These are phyloP conservation scores for Gastracanthus pulcherrimus DNA, from an alignment of 2,888 invertebrate species.

Conservation along the genomic window DNA sequence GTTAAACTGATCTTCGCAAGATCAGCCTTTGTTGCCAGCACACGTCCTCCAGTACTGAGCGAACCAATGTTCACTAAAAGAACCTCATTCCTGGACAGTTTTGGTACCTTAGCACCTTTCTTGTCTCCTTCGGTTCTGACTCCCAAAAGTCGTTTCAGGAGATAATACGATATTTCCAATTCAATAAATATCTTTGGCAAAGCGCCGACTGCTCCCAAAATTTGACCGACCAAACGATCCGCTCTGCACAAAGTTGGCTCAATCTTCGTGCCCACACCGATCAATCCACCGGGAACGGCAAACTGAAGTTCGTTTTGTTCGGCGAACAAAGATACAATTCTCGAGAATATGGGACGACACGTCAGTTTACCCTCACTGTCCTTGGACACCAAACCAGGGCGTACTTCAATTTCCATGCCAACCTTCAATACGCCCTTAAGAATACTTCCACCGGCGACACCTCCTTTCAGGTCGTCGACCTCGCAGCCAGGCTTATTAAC, in stretches of 20 bases:
- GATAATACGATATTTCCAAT: conserved; percentile 98
- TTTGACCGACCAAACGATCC: conserved; percentile 96
- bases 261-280: conserved; percentile 99
- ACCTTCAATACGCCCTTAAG: conserved; percentile 96
- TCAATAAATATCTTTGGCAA: conserved; percentile 98
- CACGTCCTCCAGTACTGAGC: conserved; percentile 97
- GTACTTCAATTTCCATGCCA: conserved; percentile 99
- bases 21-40: conserved; percentile 96
- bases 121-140: conserved; percentile 99
- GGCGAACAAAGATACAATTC: conserved; percentile 97
- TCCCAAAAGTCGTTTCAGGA: conserved; percentile 95
- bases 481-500: conserved; percentile 99
- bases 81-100: conserved; percentile 93
- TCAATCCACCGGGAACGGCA: conserved; percentile 99
- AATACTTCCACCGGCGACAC: conserved; percentile 99
- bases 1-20: conserved; percentile 98
- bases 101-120: conserved; percentile 98
- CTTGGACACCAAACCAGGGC: conserved; percentile 98
- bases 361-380: conserved; percentile 96
- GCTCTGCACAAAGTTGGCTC: conserved; percentile 99
- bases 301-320: conserved; percentile 99
- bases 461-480: conserved; percentile 97
- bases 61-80: conserved; percentile 99
- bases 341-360: conserved; percentile 97
- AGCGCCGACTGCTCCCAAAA: conserved; percentile 97